A percentile compares a stretch with the other conserved stretches of the same genome.
phyloP scores from a whole-genome alignment of 2,113 vertebrate genomes.

The Otus sunia region DNA sequence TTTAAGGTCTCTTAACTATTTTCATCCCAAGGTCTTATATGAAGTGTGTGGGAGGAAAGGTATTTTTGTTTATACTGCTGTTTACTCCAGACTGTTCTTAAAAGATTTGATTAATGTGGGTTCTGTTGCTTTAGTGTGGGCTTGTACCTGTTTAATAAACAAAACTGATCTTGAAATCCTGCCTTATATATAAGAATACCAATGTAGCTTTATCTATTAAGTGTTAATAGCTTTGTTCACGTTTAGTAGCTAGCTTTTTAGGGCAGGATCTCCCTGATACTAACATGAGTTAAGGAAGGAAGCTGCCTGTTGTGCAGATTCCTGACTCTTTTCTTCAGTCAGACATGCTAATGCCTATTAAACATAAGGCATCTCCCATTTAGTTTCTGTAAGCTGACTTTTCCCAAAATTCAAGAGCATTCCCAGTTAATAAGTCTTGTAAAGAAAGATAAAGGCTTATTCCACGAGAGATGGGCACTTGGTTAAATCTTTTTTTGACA shows the following conservation, averaged over 20 bases:
- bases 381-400: not conserved
- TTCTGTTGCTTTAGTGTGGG: not conserved
- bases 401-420: not conserved
- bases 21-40: not conserved
- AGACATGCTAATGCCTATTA: not conserved
- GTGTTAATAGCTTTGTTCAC: not conserved
- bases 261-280: not conserved
- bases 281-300: not conserved
- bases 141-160: not conserved
- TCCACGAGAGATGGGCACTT: not conserved
- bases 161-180: not conserved
- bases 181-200: not conserved
- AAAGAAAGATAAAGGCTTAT: not conserved
- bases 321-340: not conserved
- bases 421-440: not conserved
- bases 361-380: not conserved
- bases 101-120: not conserved
- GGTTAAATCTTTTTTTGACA: not conserved
- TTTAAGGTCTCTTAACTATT: not conserved
- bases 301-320: not conserved
- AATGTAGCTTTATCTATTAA: not conserved
- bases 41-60: not conserved
- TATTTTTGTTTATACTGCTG: not conserved
- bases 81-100: not conserved
- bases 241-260: not conserved